Conservation (phyloP, 2,888 invertebrate species). For the Drosophila antonietae region DNA sequence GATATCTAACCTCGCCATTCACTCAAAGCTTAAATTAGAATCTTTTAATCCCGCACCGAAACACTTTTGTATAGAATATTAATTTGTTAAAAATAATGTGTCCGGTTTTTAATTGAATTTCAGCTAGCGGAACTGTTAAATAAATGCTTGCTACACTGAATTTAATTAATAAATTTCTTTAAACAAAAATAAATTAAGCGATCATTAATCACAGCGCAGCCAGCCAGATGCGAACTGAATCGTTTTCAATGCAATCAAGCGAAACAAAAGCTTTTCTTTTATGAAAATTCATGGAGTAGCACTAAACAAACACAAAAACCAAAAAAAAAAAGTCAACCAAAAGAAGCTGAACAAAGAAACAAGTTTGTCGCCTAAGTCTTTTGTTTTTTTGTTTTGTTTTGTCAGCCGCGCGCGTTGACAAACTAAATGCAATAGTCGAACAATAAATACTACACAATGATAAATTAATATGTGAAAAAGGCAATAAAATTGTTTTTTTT, state of each 20-base stretch:
- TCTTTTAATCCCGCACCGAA: background rate
- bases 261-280: constrained; percentile 54
- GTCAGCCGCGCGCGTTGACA: constrained; percentile 36
- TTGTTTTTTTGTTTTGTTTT: constrained; percentile 58
- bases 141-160: background rate
- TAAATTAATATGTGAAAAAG: constrained; percentile 62
- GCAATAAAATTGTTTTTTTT: constrained; percentile 34
- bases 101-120: background rate
- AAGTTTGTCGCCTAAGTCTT: constrained; percentile 78
- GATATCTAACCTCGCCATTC: background rate
- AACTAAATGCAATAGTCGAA: constrained; percentile 27
- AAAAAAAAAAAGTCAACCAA: background rate
- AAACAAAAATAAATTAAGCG: background rate
- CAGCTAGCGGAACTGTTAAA: background rate
- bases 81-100: background rate
- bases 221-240: constrained; percentile 3
- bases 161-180: background rate
- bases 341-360: constrained; percentile 41
- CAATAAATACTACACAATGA: constrained; percentile 53
- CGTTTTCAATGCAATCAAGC: constrained; percentile 25
- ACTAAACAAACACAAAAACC: background rate
- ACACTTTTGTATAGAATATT: background rate
- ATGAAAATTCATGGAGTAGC: constrained; percentile 28
- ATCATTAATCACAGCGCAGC: constrained; percentile 24
- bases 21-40: background rate